phyloP scores from a whole-genome alignment of 2,888 invertebrate genomes.

The Alsophila aescularia region DNA sequence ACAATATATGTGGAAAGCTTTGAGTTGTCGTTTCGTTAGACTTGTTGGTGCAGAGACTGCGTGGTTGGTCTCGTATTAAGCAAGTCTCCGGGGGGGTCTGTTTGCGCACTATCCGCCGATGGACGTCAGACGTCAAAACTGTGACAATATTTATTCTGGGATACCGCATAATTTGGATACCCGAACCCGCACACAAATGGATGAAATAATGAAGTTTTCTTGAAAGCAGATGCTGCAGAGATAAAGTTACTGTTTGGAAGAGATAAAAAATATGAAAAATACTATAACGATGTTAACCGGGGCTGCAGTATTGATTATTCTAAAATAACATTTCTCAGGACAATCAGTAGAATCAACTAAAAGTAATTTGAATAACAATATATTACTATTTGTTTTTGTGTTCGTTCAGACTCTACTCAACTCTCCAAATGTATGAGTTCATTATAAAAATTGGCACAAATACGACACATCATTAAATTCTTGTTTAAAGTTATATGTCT shows the following conservation, averaged over 20 bases:
- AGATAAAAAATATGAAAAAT: not conserved
- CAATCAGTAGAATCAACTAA: too few species aligned
- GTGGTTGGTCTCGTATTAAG: conserved; percentile 44
- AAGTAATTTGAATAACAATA: too few species aligned
- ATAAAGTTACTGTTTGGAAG: not conserved
- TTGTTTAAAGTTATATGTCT: too few species aligned
- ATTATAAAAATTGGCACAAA: too few species aligned
- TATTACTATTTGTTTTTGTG: too few species aligned
- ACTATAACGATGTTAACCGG: not conserved
- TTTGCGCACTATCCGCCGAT: conserved; percentile 35
- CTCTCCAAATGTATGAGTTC: too few species aligned
- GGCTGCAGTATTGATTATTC: too few species aligned
- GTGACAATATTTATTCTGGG: conserved; percentile 51
- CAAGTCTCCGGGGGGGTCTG: conserved; percentile 58
- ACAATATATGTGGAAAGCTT: conserved; percentile 7
- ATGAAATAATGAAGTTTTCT: conserved; percentile 1
- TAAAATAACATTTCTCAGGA: too few species aligned
- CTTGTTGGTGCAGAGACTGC: conserved; percentile 24
- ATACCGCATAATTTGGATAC: conserved; percentile 37
- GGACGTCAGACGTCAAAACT: conserved; percentile 40
- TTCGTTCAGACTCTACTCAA: too few species aligned
- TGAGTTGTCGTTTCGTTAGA: not conserved
- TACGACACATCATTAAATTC: too few species aligned
- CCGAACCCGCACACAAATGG: conserved; percentile 1
- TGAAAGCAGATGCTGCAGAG: not conserved